These are phyloP conservation scores for Neoaliturus tenellus DNA, from an alignment of 2,888 invertebrate genomes.

Conservation along the genomic window DNA sequence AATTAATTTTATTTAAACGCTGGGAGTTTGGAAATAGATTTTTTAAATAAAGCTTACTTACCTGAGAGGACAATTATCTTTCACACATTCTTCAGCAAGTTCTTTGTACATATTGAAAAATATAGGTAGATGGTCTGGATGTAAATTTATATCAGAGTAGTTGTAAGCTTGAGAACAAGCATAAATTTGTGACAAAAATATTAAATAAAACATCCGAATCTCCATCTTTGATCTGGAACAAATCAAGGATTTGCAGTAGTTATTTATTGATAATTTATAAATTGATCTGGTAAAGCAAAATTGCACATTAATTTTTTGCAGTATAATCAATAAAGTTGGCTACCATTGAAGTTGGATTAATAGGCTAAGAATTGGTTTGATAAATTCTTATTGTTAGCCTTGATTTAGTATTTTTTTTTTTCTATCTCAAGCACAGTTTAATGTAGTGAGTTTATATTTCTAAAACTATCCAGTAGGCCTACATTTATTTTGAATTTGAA, in stretches of 20 bases:
- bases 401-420: no score
- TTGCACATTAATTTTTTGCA: not conserved
- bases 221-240: constrained; percentile 18
- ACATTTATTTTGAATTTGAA: no score
- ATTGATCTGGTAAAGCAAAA: not conserved
- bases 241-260: not conserved
- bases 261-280: not conserved
- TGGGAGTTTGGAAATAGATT: no score
- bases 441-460: no score
- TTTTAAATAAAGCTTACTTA: constrained; percentile 64
- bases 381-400: not conserved
- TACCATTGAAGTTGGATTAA: no score
- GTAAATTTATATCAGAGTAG: constrained; percentile 76
- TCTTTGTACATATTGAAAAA: constrained; percentile 84
- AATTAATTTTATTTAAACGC: no score
- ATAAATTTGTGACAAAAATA: not conserved
- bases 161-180: constrained; percentile 38
- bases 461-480: no score
- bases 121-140: constrained; percentile 83
- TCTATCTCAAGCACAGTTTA: no score
- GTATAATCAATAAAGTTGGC: no score
- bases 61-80: constrained; percentile 79
- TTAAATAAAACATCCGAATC: not conserved
- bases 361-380: not conserved
- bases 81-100: constrained; percentile 77